These are phyloP conservation scores for Numenius arquata DNA, from an alignment of 2,113 vertebrate species.

Conservation along the genomic window DNA sequence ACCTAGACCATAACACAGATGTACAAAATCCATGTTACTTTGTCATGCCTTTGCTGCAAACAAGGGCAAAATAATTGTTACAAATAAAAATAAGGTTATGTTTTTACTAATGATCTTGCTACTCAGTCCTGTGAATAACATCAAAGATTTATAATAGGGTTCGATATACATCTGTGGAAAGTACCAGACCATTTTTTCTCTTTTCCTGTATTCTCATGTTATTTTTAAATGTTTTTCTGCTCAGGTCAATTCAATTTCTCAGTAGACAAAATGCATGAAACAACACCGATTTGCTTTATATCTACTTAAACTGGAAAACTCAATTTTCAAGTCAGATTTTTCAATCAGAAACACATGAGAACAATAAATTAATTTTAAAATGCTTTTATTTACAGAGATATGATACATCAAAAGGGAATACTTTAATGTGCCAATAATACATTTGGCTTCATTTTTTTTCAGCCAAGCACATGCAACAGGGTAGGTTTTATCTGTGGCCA, in stretches of 20 bases:
- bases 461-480: not conserved
- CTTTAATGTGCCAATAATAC: not conserved
- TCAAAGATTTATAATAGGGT: not conserved
- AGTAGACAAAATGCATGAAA: conserved; percentile 53
- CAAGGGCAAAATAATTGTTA: conserved; percentile 20
- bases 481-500: not conserved
- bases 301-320: conserved; percentile 63
- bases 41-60: conserved; percentile 9
- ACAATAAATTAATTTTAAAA: conserved; percentile 43
- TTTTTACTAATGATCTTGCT: conserved; percentile 43
- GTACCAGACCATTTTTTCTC: conserved; percentile 26
- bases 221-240: conserved; percentile 56
- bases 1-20: not conserved
- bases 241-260: conserved; percentile 67
- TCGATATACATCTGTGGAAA: conserved; percentile 24
- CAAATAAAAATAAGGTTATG: not conserved
- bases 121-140: conserved; percentile 5
- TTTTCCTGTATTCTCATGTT: conserved; percentile 46
- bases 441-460: not conserved
- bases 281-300: conserved; percentile 45
- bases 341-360: conserved; percentile 55
- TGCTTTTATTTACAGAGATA: conserved; percentile 32
- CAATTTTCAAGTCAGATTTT: conserved; percentile 68
- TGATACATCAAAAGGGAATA: not conserved
- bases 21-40: not conserved